Evolutionary conservation across 1,140 invertebrate species (phyloP).

Genomic region (Lamellibrachia luymesi): DNA sequence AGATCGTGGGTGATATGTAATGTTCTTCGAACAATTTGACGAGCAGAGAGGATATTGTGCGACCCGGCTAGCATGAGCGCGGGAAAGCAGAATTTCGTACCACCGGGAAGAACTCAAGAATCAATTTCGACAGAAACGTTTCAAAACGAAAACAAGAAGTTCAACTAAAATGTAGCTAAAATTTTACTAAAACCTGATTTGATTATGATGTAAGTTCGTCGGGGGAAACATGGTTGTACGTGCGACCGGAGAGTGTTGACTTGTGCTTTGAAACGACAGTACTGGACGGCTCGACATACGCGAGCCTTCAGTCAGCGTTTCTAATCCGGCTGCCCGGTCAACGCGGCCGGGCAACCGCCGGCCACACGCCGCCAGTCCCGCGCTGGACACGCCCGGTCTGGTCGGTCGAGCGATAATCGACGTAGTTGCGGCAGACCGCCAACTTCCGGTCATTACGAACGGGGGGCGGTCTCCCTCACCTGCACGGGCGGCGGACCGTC

Average conservation of each 20-base stretch:
- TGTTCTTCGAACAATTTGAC: background rate
- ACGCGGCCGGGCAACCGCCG: no score
- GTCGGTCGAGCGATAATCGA: background rate
- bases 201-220: background rate
- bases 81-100: background rate
- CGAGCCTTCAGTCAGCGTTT: background rate
- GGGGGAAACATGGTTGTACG: background rate
- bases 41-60: background rate
- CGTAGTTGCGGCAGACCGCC: background rate
- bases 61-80: background rate
- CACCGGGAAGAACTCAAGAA: background rate
- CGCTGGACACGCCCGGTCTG: background rate
- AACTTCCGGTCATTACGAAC: background rate
- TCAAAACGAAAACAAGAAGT: background rate
- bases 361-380: background rate
- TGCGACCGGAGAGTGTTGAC: background rate
- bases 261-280: background rate
- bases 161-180: background rate
- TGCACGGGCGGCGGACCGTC: background rate
- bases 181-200: background rate
- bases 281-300: background rate
- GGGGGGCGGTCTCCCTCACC: background rate
- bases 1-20: background rate
- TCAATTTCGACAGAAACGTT: background rate
- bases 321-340: background rate